phyloP scores from a whole-genome alignment of 2,797 vertebrate species.

The Myripristis murdjan region DNA sequence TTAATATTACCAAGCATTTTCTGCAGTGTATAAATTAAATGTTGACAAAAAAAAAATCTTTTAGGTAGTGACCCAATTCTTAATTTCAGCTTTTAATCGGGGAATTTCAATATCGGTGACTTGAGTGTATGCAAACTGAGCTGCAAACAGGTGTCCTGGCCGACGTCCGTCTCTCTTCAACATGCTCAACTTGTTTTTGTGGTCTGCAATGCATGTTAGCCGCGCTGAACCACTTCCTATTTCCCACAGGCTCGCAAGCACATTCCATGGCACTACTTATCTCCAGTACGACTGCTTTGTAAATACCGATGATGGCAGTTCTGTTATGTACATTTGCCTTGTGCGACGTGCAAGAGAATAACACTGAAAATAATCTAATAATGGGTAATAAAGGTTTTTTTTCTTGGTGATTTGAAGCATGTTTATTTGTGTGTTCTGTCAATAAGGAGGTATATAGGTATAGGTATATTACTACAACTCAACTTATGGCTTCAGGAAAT shows the following conservation, averaged over 20 bases:
- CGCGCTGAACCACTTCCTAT: constrained; percentile 37
- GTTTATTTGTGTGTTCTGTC: constrained; percentile 11
- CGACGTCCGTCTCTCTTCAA: constrained; percentile 37
- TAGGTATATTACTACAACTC: not conserved
- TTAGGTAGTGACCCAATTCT: constrained; percentile 36
- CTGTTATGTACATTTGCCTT: constrained; percentile 81
- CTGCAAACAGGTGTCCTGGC: constrained; percentile 14
- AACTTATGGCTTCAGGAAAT: no score
- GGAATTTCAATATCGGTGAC: constrained; percentile 32
- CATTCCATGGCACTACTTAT: constrained; percentile 49
- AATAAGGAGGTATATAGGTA: not conserved
- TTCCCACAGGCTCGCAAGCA: constrained; percentile 25
- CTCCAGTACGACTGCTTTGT: constrained; percentile 70
- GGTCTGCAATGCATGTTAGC: constrained; percentile 60
- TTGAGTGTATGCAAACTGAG: constrained; percentile 51
- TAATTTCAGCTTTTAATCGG: constrained; percentile 18
- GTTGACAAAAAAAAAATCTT: constrained; percentile 21
- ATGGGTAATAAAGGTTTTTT: constrained; percentile 82
- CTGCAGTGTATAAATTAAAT: constrained; percentile 17
- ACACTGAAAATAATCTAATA: constrained; percentile 79
- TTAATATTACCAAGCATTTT: constrained; percentile 53
- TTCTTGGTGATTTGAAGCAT: constrained; percentile 73
- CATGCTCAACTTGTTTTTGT: constrained; percentile 42
- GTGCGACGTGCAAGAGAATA: constrained; percentile 70
- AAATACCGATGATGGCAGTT: constrained; percentile 74